A percentile compares a stretch with the other conserved stretches of the same genome.
Evolutionary conservation across 2,888 invertebrate genomes (phyloP).

Genomic region (Apotomis capreana): DNA sequence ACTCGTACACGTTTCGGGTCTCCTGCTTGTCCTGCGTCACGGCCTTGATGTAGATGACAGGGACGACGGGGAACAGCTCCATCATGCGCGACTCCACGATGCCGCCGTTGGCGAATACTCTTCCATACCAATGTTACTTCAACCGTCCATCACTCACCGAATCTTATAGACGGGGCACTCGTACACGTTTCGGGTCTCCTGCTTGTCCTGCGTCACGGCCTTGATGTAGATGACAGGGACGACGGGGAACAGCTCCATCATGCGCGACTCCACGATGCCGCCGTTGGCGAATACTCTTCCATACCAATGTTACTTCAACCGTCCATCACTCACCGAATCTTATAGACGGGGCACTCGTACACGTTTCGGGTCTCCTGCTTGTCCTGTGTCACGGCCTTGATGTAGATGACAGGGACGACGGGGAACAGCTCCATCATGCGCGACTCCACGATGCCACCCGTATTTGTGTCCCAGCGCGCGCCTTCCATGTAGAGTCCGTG

Average conservation of each 20-base stretch:
- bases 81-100: constrained; percentile 93
- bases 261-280: constrained; percentile 90
- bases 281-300: constrained; percentile 75
- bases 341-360: constrained; percentile 97
- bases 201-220: constrained; percentile 94
- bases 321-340: constrained; percentile 85
- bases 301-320: too few relatives aligned
- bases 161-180: constrained; percentile 98
- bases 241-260: constrained; percentile 95
- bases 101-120: constrained; percentile 82
- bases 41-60: constrained; percentile 94
- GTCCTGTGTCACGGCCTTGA: constrained; percentile 94
- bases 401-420: constrained; percentile 94
- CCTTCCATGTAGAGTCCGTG: constrained; percentile 96
- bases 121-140: too few relatives aligned
- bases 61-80: constrained; percentile 95
- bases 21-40: constrained; percentile 96
- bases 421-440: constrained; percentile 95
- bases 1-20: constrained; percentile 93
- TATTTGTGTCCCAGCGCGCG: constrained; percentile 93
- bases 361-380: constrained; percentile 94
- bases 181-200: constrained; percentile 93
- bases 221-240: constrained; percentile 96
- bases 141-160: constrained; percentile 67
- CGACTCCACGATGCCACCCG: constrained; percentile 92